phyloP scores from a whole-genome alignment of 2,797 vertebrate genomes.

The Crocodylus rhombifer region DNA sequence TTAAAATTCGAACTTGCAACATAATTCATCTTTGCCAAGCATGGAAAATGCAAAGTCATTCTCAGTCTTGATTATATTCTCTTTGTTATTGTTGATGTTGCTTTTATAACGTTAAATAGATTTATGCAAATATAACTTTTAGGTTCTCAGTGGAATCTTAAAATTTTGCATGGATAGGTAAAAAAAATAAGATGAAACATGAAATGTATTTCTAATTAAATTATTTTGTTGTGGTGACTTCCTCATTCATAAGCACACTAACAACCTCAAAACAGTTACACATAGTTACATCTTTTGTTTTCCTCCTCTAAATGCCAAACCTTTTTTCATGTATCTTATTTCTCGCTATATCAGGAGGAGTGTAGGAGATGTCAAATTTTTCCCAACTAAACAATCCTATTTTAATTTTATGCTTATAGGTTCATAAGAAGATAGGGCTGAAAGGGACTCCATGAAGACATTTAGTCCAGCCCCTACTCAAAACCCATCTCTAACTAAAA shows the following conservation, averaged over 20 bases:
- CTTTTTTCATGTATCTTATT: neutral
- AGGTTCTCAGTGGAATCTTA: neutral
- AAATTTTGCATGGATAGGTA: neutral
- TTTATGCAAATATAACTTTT: neutral
- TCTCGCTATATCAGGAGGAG: neutral
- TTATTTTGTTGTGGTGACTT: neutral
- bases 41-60: neutral
- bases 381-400: neutral
- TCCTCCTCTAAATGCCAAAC: neutral
- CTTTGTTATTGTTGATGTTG: neutral
- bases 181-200: constrained; percentile 26
- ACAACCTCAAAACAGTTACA: neutral
- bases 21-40: neutral
- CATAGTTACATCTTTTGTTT: neutral
- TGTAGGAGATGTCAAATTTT: neutral
- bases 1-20: neutral
- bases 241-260: neutral
- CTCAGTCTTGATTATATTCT: neutral
- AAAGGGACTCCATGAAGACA: too few relatives aligned
- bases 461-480: too few relatives aligned
- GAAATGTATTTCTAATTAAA: neutral
- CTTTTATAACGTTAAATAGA: neutral
- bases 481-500: too few relatives aligned
- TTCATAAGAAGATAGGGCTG: too few relatives aligned
- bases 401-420: neutral